Conservation (phyloP, 2,113 vertebrate species). For the Etheostoma cragini region DNA sequence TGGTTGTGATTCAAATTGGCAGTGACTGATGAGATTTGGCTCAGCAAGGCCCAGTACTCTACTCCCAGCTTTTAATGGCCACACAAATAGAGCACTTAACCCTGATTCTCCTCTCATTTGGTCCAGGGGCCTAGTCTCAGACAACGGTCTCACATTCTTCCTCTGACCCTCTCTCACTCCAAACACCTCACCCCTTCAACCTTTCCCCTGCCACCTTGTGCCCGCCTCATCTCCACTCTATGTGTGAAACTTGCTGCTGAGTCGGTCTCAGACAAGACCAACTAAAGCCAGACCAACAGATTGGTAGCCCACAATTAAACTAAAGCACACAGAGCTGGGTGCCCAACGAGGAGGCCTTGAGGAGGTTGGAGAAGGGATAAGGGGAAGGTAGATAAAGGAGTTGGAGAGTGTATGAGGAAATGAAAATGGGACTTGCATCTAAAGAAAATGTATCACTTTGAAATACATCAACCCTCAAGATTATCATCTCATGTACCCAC, state of each 20-base stretch:
- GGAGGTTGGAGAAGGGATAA: conserved; percentile 48
- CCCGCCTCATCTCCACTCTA: conserved; percentile 33
- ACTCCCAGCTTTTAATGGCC: conserved; percentile 67
- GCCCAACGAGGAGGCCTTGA: conserved; percentile 33
- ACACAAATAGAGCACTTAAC: conserved; percentile 79
- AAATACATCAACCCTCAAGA: conserved; percentile 38
- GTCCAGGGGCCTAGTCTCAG: conserved; percentile 53
- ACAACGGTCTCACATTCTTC: conserved; percentile 72
- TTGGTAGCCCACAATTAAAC: conserved; percentile 49
- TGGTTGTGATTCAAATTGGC: conserved; percentile 76
- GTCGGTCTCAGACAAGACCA: conserved; percentile 60
- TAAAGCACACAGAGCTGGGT: conserved; percentile 50
- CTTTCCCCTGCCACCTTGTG: conserved; percentile 44
- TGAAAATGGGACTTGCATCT: conserved; percentile 40
- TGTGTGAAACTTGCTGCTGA: conserved; percentile 67
- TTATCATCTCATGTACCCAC: conserved; percentile 37
- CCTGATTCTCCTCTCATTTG: conserved; percentile 67
- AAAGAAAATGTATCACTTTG: conserved; percentile 40
- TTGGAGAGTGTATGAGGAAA: conserved; percentile 34
- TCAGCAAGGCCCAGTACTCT: conserved; percentile 30
- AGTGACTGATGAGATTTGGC: conserved; percentile 72
- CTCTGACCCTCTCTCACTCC: conserved; percentile 50
- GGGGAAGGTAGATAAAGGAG: conserved; percentile 35
- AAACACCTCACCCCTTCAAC: conserved; percentile 42
- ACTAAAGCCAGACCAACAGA: conserved; percentile 53